Percentiles rank a stretch among this genome's conserved stretches.
phyloP scores from a whole-genome alignment of 1,140 invertebrate genomes.

The Plutomurus gul region DNA sequence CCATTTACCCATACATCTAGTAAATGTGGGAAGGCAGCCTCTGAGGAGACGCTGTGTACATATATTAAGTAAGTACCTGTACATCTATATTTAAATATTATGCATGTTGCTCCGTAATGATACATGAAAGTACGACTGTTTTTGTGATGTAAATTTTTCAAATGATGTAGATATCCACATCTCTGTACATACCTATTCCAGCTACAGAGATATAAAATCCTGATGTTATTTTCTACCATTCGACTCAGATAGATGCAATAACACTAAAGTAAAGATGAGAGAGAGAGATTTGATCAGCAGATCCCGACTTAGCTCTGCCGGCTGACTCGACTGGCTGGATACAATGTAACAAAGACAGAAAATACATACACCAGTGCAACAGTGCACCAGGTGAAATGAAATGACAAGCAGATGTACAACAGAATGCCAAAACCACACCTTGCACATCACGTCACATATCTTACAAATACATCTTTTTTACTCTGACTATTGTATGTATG shows the following conservation, averaged over 20 bases:
- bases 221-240: background rate
- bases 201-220: background rate
- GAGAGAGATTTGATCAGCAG: background rate
- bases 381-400: conserved; percentile 15
- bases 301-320: background rate
- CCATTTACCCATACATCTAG: too few species aligned
- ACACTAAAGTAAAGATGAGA: background rate
- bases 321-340: too few species aligned
- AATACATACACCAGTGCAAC: background rate
- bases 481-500: background rate
- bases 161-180: too few species aligned
- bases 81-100: too few species aligned
- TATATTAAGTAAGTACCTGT: too few species aligned
- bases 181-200: too few species aligned
- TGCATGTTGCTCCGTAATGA: too few species aligned
- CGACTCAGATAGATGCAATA: background rate
- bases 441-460: background rate
- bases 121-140: too few species aligned
- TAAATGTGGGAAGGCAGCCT: too few species aligned
- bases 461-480: background rate
- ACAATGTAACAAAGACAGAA: too few species aligned
- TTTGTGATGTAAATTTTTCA: too few species aligned
- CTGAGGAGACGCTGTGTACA: too few species aligned
- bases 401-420: conserved; percentile 28
- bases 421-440: conserved; percentile 29